Conservation (phyloP, 2,888 invertebrate species). For the Biston betularia region DNA sequence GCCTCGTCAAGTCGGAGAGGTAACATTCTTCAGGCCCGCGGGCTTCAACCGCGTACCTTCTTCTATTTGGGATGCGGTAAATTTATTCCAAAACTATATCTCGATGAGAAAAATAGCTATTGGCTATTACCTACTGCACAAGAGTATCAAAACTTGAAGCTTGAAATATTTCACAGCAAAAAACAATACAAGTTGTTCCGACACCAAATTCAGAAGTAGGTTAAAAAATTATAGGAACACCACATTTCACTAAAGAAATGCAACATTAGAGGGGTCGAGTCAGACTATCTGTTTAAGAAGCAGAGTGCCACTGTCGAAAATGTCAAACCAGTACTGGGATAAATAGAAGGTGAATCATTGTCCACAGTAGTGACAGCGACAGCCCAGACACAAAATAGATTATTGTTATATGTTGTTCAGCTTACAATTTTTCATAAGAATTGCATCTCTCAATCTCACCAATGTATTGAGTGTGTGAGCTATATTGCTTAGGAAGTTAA, state of each 20-base stretch:
- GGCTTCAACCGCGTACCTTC: no score
- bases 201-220: no score
- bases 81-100: no score
- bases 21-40: no score
- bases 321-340: conserved; percentile 51
- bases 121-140: no score
- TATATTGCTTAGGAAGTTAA: neutral
- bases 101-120: no score
- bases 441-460: neutral
- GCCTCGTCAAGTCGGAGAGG: no score
- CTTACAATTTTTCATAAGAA: conserved; percentile 14
- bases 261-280: neutral
- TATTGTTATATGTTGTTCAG: conserved; percentile 16
- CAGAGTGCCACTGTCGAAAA: conserved; percentile 48
- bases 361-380: conserved; percentile 20
- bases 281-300: conserved; percentile 26
- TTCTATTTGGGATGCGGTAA: no score
- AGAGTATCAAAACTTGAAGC: no score
- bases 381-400: conserved; percentile 19
- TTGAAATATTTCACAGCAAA: no score
- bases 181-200: no score
- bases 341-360: conserved; percentile 59
- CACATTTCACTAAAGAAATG: neutral
- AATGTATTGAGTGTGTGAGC: neutral
- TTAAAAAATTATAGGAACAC: no score